phyloP scores from a whole-genome alignment of 2,113 vertebrate species.

The Phoxinus phoxinus region DNA sequence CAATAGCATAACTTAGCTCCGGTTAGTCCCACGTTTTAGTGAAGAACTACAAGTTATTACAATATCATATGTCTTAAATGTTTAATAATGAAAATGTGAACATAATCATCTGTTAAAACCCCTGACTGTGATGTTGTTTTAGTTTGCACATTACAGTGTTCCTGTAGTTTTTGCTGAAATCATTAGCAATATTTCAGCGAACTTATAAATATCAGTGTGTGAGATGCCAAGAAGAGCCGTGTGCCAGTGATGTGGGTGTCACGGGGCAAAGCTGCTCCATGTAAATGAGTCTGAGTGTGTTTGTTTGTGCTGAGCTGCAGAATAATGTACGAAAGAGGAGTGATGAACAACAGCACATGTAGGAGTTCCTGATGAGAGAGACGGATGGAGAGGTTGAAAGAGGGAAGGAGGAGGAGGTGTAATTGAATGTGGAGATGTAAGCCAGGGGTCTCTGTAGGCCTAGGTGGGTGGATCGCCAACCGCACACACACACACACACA shows the following conservation, averaged over 20 bases:
- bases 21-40: too few species aligned
- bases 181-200: background rate
- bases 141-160: background rate
- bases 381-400: conserved; percentile 2
- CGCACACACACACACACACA: background rate
- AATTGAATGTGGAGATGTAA: conserved; percentile 56
- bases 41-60: too few species aligned
- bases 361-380: conserved; percentile 30
- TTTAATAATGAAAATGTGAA: background rate
- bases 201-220: background rate
- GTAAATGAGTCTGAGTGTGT: conserved; percentile 2
- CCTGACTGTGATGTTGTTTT: background rate
- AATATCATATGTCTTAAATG: background rate
- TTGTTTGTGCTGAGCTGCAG: background rate
- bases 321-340: conserved; percentile 29
- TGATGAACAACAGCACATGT: conserved; percentile 35
- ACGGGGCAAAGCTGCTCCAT: conserved; percentile 11
- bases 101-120: background rate
- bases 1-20: too few species aligned
- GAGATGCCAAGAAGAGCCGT: background rate
- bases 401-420: conserved; percentile 22
- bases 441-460: conserved; percentile 9
- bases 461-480: conserved; percentile 52
- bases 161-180: background rate
- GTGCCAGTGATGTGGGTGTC: conserved; percentile 38